These are phyloP conservation scores for Noturus placidus DNA, from an alignment of 2,113 vertebrate species.

Conservation along the genomic window DNA sequence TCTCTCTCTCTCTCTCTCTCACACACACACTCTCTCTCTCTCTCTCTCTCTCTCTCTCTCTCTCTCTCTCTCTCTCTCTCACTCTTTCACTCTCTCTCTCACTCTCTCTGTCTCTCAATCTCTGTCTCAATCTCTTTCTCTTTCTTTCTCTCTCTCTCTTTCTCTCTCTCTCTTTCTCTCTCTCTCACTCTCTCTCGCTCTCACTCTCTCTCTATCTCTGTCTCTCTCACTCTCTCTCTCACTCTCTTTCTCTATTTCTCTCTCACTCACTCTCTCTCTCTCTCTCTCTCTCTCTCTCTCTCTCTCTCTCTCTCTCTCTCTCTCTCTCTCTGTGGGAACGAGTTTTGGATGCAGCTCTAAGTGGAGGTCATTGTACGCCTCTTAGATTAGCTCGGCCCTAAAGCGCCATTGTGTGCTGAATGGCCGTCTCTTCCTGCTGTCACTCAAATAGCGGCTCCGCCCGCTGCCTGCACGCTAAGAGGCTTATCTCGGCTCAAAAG, in stretches of 20 bases:
- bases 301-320: conserved; percentile 48
- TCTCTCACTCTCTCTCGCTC: conserved; percentile 62
- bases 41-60: conserved; percentile 62
- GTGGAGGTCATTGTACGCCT: conserved; percentile 99
- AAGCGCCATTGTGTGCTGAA: conserved; percentile 99
- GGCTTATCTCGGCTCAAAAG: conserved; percentile 99
- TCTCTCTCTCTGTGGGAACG: conserved; percentile 81
- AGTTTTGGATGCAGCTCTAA: conserved; percentile 97
- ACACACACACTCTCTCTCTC: conserved; percentile 43
- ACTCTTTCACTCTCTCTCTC: conserved; percentile 50
- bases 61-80: conserved; percentile 58
- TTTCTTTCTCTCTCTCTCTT: conserved; percentile 59
- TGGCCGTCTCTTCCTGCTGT: conserved; percentile 99
- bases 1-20: conserved; percentile 60
- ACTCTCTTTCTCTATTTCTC: conserved; percentile 60
- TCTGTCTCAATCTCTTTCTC: conserved; percentile 59
- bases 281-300: conserved; percentile 60
- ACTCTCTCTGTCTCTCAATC: conserved; percentile 59
- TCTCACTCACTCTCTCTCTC: conserved; percentile 53
- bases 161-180: conserved; percentile 47
- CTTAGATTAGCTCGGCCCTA: conserved; percentile 99
- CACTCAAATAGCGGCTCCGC: conserved; percentile 94
- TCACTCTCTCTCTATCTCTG: conserved; percentile 60
- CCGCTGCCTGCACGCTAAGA: conserved; percentile 99
- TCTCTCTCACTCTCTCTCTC: conserved; percentile 47